These are phyloP conservation scores for Chloromyia formosa DNA, from an alignment of 2,888 invertebrate species.

Conservation along the genomic window DNA sequence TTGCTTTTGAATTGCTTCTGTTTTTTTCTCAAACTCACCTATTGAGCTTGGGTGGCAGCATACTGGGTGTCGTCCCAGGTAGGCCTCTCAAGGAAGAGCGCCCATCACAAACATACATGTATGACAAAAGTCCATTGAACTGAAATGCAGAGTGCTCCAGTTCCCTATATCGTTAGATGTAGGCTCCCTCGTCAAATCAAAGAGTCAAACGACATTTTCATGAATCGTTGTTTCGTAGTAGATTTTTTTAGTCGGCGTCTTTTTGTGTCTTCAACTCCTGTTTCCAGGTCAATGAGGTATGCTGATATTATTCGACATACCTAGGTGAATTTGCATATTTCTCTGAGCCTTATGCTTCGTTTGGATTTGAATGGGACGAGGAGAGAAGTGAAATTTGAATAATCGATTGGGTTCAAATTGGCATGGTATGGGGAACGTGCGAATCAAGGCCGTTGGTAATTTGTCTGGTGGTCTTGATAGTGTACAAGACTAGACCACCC, in stretches of 20 bases:
- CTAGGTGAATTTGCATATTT: conserved; percentile 30
- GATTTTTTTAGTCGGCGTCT: too few species aligned
- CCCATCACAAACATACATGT: too few species aligned
- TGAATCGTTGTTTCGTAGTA: neutral
- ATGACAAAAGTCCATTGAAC: neutral
- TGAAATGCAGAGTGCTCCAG: neutral
- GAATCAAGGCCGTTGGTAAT: conserved; percentile 23
- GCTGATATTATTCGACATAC: neutral
- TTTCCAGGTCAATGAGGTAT: conserved; percentile 1
- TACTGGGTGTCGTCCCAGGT: too few species aligned
- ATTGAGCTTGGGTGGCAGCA: too few species aligned
- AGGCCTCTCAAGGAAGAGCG: too few species aligned
- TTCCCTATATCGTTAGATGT: neutral
- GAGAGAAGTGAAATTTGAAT: conserved; percentile 24
- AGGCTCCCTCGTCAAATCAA: too few species aligned
- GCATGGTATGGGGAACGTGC: neutral
- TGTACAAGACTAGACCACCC: conserved; percentile 26
- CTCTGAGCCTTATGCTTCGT: neutral
- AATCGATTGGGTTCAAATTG: conserved; percentile 24
- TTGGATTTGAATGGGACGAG: neutral
- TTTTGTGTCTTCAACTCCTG: neutral
- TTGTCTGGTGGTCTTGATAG: neutral
- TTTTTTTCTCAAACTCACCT: too few species aligned
- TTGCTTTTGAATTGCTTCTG: too few species aligned
- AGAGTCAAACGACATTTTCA: conserved; percentile 2